These are phyloP conservation scores for Hydractinia symbiolongicarpus DNA, from an alignment of 30 jellyfish, hydroid and myxozoan genomes.

Conservation along the genomic window DNA sequence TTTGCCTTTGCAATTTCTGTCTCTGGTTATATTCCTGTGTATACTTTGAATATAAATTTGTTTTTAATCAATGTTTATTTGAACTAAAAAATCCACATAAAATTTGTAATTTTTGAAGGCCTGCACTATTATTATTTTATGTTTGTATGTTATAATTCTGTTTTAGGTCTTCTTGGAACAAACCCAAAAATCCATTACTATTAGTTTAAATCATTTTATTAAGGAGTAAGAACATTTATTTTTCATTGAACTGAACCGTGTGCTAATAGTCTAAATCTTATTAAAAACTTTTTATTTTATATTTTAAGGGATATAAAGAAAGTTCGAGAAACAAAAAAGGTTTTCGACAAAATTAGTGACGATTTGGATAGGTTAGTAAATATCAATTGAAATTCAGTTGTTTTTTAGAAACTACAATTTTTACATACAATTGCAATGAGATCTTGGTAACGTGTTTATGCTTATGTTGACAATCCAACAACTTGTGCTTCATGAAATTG, in stretches of 20 bases:
- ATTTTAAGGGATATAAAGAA: constrained; percentile 80
- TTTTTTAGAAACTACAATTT: neutral
- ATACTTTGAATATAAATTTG: too few relatives aligned
- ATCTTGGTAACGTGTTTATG: too few relatives aligned
- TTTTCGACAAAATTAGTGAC: constrained; percentile 91
- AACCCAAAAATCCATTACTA: constrained; percentile 79
- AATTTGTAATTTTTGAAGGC: too few relatives aligned
- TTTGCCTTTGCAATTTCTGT: too few relatives aligned
- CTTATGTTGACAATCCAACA: too few relatives aligned
- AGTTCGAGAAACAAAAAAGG: constrained; percentile 87
- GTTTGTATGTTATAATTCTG: too few relatives aligned
- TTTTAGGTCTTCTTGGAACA: constrained; percentile 81
- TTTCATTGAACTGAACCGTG: neutral
- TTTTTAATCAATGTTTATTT: too few relatives aligned
- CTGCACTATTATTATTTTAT: too few relatives aligned
- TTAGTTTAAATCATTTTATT: constrained; percentile 56
- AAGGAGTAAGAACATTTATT: constrained; percentile 57
- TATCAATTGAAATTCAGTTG: neutral
- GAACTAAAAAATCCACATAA: too few relatives aligned
- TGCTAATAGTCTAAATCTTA: neutral
- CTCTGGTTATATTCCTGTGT: too few relatives aligned
- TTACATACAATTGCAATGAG: neutral
- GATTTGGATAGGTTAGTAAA: constrained; percentile 78
- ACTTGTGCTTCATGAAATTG: too few relatives aligned
- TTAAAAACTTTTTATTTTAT: neutral